These are phyloP conservation scores for Macrosteles quadrilineatus DNA, from an alignment of 1,140 invertebrate genomes.

Conservation along the genomic window DNA sequence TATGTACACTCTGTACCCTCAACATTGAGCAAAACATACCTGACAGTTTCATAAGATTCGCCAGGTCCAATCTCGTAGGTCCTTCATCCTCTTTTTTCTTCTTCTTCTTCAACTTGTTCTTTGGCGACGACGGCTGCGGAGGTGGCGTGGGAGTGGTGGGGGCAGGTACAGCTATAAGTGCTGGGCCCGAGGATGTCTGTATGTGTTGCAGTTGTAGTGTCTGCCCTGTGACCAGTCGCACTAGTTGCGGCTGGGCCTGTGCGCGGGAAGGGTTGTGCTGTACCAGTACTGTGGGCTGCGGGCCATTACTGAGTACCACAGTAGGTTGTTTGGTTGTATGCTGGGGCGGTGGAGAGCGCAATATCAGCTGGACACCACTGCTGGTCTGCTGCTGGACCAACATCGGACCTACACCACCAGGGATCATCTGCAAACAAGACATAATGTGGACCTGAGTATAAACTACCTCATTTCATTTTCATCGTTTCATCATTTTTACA, in stretches of 20 bases:
- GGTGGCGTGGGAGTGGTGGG: slow-evolving; percentile 33
- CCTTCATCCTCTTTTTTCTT: slow-evolving; percentile 58
- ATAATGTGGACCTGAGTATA: no score
- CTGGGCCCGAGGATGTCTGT: slow-evolving; percentile 54
- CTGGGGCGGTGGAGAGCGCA: slow-evolving; percentile 46
- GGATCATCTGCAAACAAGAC: slow-evolving; percentile 43
- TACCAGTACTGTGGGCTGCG: slow-evolving; percentile 34
- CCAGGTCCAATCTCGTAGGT: slow-evolving; percentile 55
- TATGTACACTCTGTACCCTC: no score
- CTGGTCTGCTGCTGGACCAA: slow-evolving; percentile 50
- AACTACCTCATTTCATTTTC: no score
- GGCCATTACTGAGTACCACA: slow-evolving; percentile 38
- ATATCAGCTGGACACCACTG: slow-evolving; percentile 49
- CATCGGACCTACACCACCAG: slow-evolving; percentile 43
- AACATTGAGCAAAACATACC: no score
- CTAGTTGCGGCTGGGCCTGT: slow-evolving; percentile 43
- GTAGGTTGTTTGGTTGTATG: slow-evolving; percentile 29
- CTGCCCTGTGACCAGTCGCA: slow-evolving; percentile 47
- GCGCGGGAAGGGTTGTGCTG: slow-evolving; percentile 29
- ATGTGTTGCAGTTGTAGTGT: slow-evolving; percentile 54
- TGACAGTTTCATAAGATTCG: slow-evolving; percentile 59
- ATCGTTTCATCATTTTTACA: no score
- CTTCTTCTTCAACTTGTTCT: slow-evolving; percentile 54
- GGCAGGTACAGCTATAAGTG: slow-evolving; percentile 50
- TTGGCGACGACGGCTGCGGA: slow-evolving; percentile 40